These are phyloP conservation scores for Charaxes varanes DNA, from an alignment of 1,140 invertebrate genomes.

Conservation along the genomic window DNA sequence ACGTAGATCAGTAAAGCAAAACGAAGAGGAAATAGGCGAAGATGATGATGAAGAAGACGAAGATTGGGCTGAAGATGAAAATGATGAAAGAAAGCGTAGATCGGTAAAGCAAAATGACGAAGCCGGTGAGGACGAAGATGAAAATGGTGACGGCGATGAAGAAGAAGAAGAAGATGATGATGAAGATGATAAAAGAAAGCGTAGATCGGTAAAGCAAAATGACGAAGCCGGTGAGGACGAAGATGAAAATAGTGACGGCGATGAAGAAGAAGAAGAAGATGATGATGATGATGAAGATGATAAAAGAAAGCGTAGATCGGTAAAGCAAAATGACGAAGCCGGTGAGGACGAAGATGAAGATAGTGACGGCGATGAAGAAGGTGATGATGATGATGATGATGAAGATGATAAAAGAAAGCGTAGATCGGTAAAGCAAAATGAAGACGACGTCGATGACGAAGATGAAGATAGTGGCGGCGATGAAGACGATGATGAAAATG, in stretches of 20 bases:
- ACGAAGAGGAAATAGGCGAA: no score
- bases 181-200: no score
- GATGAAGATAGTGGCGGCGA: conserved; percentile 12
- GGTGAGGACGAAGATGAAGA: conserved; percentile 24
- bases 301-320: no score
- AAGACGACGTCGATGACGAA: neutral
- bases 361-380: conserved; percentile 14
- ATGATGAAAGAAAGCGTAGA: no score
- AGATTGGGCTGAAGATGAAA: conserved; percentile 16
- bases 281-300: conserved; percentile 16
- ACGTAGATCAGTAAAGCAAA: no score
- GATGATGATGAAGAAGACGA: no score
- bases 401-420: conserved; percentile 9
- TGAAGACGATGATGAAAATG: conserved; percentile 15
- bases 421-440: no score
- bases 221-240: conserved; percentile 16
- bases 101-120: no score
- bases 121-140: conserved; percentile 17
- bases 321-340: conserved; percentile 19
- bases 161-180: conserved; percentile 18
- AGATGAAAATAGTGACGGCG: conserved; percentile 19
- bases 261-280: conserved; percentile 12
- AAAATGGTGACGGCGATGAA: no score
- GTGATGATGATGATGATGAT: conserved; percentile 15
- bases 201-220: no score